Percentiles rank a stretch among this genome's conserved stretches.
Evolutionary conservation across 2,888 invertebrate species (phyloP).

Genomic region (Azorinus chamasolen): DNA sequence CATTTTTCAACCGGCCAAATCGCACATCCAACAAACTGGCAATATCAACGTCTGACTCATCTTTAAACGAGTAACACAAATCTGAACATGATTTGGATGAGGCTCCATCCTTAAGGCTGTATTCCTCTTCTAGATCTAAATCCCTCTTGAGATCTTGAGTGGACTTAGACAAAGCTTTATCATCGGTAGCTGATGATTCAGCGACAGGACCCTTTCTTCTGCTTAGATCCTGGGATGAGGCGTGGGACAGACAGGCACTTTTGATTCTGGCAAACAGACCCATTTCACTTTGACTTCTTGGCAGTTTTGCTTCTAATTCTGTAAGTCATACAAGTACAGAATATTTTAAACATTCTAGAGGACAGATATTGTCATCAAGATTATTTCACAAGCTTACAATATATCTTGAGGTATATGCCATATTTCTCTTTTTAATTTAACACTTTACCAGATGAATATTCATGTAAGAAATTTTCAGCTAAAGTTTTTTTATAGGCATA

Average conservation of each 20-base stretch:
- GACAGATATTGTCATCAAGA: no score
- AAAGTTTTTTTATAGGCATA: no score
- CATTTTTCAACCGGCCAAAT: conserved; percentile 19
- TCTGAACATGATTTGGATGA: conserved; percentile 51
- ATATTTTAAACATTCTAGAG: no score
- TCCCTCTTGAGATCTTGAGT: conserved; percentile 30
- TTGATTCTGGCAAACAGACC: conserved; percentile 50
- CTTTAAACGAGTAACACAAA: conserved; percentile 44
- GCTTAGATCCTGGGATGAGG: conserved; percentile 21
- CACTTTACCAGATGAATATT: no score
- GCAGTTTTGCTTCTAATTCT: conserved; percentile 22
- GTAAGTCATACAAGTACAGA: no score
- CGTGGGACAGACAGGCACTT: conserved; percentile 38
- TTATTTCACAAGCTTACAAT: no score
- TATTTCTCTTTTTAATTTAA: no score
- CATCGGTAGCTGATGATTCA: background rate
- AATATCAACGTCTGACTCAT: conserved; percentile 55
- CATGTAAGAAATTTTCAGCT: no score
- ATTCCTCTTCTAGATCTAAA: conserved; percentile 8
- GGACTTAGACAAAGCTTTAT: conserved; percentile 36
- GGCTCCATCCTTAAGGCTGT: conserved; percentile 19
- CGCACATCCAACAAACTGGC: conserved; percentile 30
- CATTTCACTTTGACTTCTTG: conserved; percentile 70
- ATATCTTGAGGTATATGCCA: no score
- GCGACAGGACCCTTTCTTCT: background rate